Base-by-base conservation (phyloP, 1,140 invertebrate species). In the Drosophila kurseongensis region DNA sequence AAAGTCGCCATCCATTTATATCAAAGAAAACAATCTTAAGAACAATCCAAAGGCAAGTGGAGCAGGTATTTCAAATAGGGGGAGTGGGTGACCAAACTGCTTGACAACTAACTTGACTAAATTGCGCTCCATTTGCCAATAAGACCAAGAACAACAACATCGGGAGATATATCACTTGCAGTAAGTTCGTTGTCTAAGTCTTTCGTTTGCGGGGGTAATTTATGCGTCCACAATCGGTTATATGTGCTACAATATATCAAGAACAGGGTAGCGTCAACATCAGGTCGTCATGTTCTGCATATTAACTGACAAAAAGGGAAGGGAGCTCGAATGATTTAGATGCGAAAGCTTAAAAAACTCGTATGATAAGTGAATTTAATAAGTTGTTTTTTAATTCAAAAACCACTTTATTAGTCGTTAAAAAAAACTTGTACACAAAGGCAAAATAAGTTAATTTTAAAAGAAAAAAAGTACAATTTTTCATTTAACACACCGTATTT, bases 41-140 rank as follows among this genome's bases (percentile, higher is more conserved):
- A 75, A 80, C 48, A 61, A 58, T 35, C 29, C 14, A 9, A 27
- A 42, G 41, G 72, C 50, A 75, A 75, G 44, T 65, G 23, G 47
- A 73, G 45, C 69, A 60, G 9, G 7, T 18, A 5, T 14, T 29
- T 13, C 6, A 14, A 48, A 48, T 18, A 7, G 40, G 12, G 36
- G 23, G 67, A 32, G 56, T 29, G 48, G n/a, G 42, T 16, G 18
- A 27, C 48, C 38, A 44, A 54, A 44, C 8, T 14, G 62, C 45
- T 59, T 50, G 61, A 27, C 42, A 71, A 60, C 66, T 50, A 48
- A 48, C 35, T 44, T 55, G 40, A 38, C 56, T 47, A 65, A 71
- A 71, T 55, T 69, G 58, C 38, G 73, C 51, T 76, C 78, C 40
- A 80, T 58, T 76, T 80, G 66, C 52, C 27, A 81, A 80, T 77